A percentile compares a stretch with the other conserved stretches of the same genome.
Evolutionary conservation across 2,113 vertebrate genomes (phyloP).

Genomic region (Festucalex cinctus): DNA sequence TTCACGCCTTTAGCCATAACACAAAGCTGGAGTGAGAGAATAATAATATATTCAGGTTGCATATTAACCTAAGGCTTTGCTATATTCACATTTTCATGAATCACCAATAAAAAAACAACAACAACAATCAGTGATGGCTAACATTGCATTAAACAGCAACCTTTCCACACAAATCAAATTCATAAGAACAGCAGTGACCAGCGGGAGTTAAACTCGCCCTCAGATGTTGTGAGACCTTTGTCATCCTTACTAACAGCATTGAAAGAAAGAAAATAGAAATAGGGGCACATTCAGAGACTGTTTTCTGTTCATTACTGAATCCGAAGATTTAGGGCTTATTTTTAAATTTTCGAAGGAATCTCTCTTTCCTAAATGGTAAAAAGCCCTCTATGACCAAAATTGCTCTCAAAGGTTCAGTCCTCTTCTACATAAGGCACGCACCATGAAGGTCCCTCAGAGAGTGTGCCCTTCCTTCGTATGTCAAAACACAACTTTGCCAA

Average conservation of each 20-base stretch:
- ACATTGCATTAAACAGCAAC: neutral
- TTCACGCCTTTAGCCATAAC: conserved; percentile 43
- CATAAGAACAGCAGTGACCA: neutral
- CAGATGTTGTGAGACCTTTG: neutral
- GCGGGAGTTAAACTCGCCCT: neutral
- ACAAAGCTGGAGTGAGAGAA: conserved; percentile 26
- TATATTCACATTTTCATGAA: neutral
- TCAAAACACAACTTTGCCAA: neutral
- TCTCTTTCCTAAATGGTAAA: too few species aligned
- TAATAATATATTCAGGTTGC: conserved; percentile 32
- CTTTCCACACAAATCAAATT: neutral
- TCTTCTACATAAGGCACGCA: neutral
- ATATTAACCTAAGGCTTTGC: conserved; percentile 11
- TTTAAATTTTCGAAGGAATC: too few species aligned
- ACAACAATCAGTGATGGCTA: neutral
- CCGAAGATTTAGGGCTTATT: too few species aligned
- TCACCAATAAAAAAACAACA: neutral
- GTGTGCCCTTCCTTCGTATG: neutral
- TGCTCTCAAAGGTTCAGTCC: neutral
- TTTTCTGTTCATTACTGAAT: too few species aligned
- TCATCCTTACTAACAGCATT: neutral
- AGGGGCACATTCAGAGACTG: too few species aligned
- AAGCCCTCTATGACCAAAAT: neutral
- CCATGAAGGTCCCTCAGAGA: neutral
- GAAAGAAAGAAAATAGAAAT: too few species aligned